Percentiles rank a stretch among this genome's conserved stretches.
Conservation (phyloP, 2,888 invertebrate species). For the Lymantria dispar region DNA sequence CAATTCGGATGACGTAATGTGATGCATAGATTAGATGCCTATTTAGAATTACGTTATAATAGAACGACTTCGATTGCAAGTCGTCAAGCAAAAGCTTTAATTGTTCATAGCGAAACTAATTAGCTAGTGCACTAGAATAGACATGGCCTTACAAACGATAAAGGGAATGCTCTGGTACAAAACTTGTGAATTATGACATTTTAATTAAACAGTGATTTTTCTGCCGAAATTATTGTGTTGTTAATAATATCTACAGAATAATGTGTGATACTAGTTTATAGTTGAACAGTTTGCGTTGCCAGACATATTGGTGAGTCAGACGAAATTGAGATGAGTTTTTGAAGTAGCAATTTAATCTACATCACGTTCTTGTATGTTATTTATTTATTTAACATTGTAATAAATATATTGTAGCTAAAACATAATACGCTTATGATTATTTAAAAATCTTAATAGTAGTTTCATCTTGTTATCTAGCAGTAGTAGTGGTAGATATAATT, state of each 20-base stretch:
- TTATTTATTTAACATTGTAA: constrained; percentile 36
- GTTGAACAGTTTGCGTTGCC: constrained; percentile 34
- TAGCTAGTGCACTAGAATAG: constrained; percentile 44
- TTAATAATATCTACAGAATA: constrained; percentile 42
- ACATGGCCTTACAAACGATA: constrained; percentile 48
- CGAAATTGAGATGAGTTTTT: constrained; percentile 26
- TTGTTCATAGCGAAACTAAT: constrained; percentile 62
- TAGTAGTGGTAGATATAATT: constrained; percentile 16
- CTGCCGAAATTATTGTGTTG: constrained; percentile 28
- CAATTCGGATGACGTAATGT: constrained; percentile 76
- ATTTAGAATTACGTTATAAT: constrained; percentile 54
- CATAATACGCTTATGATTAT: constrained; percentile 56
- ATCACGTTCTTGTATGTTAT: constrained; percentile 32
- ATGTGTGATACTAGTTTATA: constrained; percentile 75
- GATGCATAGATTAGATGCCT: constrained; percentile 69
- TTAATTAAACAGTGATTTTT: constrained; percentile 35
- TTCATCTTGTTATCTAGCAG: constrained; percentile 28
- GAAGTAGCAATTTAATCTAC: constrained; percentile 24
- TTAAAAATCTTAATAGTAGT: constrained; percentile 31
- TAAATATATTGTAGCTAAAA: constrained; percentile 37
- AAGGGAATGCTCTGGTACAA: constrained; percentile 37
- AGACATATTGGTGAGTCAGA: constrained; percentile 29
- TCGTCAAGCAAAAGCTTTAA: constrained; percentile 71
- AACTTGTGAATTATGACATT: constrained; percentile 34
- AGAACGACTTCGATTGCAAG: constrained; percentile 59